Percentiles rank a stretch among this genome's conserved stretches.
These are phyloP conservation scores for Cyanoliseus patagonus DNA, from an alignment of 2,113 vertebrate species.

Conservation along the genomic window DNA sequence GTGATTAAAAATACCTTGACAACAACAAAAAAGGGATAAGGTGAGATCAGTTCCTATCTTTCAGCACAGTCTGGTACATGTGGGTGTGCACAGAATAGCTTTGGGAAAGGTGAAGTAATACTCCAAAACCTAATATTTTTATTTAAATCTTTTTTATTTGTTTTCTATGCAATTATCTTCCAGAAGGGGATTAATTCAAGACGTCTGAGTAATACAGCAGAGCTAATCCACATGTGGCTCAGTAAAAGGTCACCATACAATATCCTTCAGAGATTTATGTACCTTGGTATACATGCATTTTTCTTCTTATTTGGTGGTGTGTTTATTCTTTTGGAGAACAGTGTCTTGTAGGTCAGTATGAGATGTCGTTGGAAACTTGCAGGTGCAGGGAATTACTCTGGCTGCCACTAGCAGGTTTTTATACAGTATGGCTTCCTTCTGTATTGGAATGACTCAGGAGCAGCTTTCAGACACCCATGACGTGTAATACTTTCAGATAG, in stretches of 20 bases:
- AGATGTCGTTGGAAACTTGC: background rate
- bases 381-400: background rate
- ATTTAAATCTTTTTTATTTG: background rate
- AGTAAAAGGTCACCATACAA: slow-evolving; percentile 14
- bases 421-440: background rate
- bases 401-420: background rate
- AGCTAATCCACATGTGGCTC: background rate
- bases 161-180: background rate
- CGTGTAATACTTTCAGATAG: background rate
- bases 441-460: background rate
- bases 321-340: background rate
- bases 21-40: background rate
- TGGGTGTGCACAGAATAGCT: slow-evolving; percentile 9
- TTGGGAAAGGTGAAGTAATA: background rate
- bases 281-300: background rate
- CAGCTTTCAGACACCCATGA: background rate
- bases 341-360: background rate
- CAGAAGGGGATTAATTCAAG: background rate
- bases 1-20: slow-evolving; percentile 12
- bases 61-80: background rate
- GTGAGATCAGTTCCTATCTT: background rate
- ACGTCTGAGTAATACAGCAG: background rate
- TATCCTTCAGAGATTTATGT: background rate
- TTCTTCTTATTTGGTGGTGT: background rate
- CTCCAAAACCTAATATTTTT: background rate